Base-by-base conservation (phyloP, 35 echinoderm and acorn worm genomes). In the Ophiothrix spiculata region DNA sequence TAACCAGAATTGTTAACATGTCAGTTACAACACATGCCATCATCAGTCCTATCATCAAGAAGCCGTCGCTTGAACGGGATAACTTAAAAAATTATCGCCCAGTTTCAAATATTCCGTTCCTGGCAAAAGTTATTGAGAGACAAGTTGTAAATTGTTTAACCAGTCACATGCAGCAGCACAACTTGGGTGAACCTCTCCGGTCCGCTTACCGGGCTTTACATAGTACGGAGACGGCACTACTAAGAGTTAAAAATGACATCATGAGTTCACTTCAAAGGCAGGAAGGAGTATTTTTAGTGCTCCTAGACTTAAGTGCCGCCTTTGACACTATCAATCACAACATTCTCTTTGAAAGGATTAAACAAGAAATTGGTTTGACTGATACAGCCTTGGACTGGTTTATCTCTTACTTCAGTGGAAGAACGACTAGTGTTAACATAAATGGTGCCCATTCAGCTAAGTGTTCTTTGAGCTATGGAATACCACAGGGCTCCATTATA, bases 191-290 rank as follows among this genome's bases (percentile, higher is more conserved):
- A 76, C 56, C 84, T 36, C 37, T 86, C 33, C 84, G 81, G 41
- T 75, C 84, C 56, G 84, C 84, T 28, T 86, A 86, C 37, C 74
- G 56, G 38, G 36, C 86, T 39, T 87, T 75, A 40, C 84, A 87
- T n/a, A 75, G 37, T 19, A 91, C 88, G 4, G 82, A 85, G 41
- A 90, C 88, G 0, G 88, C 82, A 32, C 32, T 90, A 33, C 36
- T 90, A 36, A 91, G 87, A 74, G 79, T 86, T 19, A 76, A 91
- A 39, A 75, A 86, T 87, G 84, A 91, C 64, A 86, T 91, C 60
- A 12, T 86, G 56, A 75, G 75, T 56, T 1, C 84, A 25, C 79
- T 56, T 21, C 84, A 81, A 34, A 75, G 38, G 31, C 56, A 56
- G n/a, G 81, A 76, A 74, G 49, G 80, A 36, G 40, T 85, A 23